Evolutionary conservation across 2,113 vertebrate species (phyloP), one percentile per base, ranked within the genome.

Genomic region (Gadus macrocephalus): DNA sequence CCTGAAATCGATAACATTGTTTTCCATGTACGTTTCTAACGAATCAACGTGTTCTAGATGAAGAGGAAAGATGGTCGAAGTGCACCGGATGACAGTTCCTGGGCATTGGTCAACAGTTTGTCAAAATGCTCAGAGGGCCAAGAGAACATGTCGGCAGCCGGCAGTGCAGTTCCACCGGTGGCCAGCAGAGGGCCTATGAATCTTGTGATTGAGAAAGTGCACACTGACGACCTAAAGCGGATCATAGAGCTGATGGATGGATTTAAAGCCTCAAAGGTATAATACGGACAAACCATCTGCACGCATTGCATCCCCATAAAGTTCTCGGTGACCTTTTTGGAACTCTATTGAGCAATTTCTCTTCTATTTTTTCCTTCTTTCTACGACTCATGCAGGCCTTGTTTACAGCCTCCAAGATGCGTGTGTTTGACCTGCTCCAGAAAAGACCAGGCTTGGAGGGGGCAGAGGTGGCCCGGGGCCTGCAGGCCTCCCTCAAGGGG

Each of bases 231-330:
- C 0, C 66, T 91, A 65, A 89, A 85, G 1, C 85, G 62, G 74
- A 90, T 98, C n/a, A 67, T 88, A 6, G 78, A 91, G 11, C 85
- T 98, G 31, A 66, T 95, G 35, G 94, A 96, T 72, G 94, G 95
- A 53, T 97, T 96, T 81, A 95, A 90, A 90, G 93, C 92, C 1
- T 96, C 96, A 58, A 95, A 98, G 96, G 96, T 98, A 90, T 75
- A 11, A 4, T 56, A 3, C 4, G 55, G 7, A 63, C 5, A n/a
- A 64, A 64, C 17, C n/a, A 27, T 64, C 15, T 35, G 20, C 20
- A 62, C 5, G 19, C n/a, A 62, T 35, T 35, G 31, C 31, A 4
- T 35, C 31, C 31, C 2, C 31, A 35, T 35, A 35, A 35, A 35
- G 31, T 35, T 35, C 4, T 35, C 31, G 5, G 31, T 35, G 31